Evolutionary conservation across 1,140 invertebrate species (phyloP).

Genomic region (Polypedilum vanderplanki): DNA sequence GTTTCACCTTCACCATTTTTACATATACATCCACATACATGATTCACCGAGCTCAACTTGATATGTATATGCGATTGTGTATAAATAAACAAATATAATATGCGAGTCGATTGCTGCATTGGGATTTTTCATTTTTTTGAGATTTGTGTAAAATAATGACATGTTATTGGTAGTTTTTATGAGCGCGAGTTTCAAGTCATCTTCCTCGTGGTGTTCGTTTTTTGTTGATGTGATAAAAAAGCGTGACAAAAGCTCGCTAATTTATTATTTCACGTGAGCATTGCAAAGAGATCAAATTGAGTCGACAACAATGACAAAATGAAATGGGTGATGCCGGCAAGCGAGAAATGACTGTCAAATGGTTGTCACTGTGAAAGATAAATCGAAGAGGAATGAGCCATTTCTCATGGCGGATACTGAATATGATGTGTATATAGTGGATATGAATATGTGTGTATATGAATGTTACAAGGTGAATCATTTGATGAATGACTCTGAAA

Average conservation of each 20-base stretch:
- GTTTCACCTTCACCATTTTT: neutral
- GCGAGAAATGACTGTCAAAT: neutral
- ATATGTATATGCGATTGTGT: neutral
- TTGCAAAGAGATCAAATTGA: neutral
- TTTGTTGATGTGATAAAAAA: no score
- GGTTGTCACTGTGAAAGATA: conserved; percentile 1
- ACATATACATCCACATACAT: neutral
- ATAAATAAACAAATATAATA: neutral
- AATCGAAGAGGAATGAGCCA: neutral
- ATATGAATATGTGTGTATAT: neutral
- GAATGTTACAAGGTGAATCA: neutral
- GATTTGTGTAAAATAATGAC: neutral
- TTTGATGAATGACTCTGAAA: neutral
- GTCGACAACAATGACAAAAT: neutral
- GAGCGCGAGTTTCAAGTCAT: neutral
- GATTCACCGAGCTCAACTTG: no score
- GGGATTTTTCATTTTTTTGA: neutral
- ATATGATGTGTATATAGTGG: neutral
- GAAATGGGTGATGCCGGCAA: neutral
- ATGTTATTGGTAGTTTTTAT: neutral
- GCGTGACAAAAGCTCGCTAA: conserved; percentile 3
- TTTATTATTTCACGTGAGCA: neutral
- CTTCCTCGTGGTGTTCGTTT: no score
- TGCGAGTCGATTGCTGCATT: neutral
- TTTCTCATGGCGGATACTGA: neutral